Conservation (phyloP, 2,797 vertebrate genomes). For the Sarcoramphus papa region DNA sequence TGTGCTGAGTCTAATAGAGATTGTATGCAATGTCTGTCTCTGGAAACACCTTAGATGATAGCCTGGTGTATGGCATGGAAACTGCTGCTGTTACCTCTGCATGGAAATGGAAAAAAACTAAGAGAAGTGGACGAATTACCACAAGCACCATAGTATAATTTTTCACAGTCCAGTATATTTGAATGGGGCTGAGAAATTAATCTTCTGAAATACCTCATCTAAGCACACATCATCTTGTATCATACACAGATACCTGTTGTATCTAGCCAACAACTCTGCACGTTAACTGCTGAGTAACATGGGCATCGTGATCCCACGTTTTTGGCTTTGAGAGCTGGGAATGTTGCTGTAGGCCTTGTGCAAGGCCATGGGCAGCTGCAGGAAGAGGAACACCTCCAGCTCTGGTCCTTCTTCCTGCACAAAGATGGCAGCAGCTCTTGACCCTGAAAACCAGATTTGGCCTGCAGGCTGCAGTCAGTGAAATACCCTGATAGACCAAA, state of each 20-base stretch:
- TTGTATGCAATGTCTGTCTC: not conserved
- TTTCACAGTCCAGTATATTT: not conserved
- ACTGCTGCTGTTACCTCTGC: not conserved
- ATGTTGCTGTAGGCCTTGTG: not conserved
- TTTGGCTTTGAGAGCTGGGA: not conserved
- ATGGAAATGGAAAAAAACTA: not conserved
- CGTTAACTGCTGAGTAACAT: not conserved
- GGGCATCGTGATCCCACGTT: not conserved
- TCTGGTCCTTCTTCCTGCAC: not conserved
- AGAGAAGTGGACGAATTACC: not conserved
- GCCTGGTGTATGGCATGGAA: not conserved
- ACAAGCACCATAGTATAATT: not conserved
- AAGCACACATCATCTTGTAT: not conserved
- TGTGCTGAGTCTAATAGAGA: conserved; percentile 24
- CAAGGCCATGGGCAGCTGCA: not conserved
- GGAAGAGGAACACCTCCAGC: not conserved
- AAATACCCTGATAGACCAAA: not conserved
- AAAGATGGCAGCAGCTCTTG: not conserved
- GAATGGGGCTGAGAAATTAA: not conserved
- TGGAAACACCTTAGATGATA: not conserved
- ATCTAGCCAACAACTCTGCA: not conserved
- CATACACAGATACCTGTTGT: not conserved
- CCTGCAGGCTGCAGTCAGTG: not conserved
- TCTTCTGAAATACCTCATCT: not conserved
- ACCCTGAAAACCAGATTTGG: not conserved